These are phyloP conservation scores for Haliclona indistincta DNA, from an alignment of 37 sponge, comb jelly and placozoan genomes.

Conservation along the genomic window DNA sequence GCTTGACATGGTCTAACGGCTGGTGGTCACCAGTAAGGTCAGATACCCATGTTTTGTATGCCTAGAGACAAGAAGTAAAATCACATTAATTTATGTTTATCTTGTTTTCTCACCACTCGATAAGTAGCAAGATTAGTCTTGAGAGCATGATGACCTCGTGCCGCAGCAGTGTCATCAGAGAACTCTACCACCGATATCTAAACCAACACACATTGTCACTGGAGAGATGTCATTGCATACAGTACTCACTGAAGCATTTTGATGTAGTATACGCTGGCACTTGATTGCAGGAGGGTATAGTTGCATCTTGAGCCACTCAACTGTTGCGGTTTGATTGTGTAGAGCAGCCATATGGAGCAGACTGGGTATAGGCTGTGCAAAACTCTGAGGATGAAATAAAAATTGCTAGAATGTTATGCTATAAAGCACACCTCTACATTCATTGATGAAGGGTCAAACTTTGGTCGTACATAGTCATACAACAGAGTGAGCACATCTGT, in stretches of 20 bases:
- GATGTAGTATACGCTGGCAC: slow-evolving; percentile 31
- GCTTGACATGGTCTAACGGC: slow-evolving; percentile 68
- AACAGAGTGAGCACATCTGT: slow-evolving; percentile 40
- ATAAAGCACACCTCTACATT: background rate
- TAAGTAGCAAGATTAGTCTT: slow-evolving; percentile 27
- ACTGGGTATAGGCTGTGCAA: slow-evolving; percentile 21
- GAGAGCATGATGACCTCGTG: slow-evolving; percentile 36
- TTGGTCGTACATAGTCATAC: slow-evolving; percentile 46
- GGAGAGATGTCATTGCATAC: too few relatives aligned
- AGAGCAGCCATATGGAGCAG: slow-evolving; percentile 65
- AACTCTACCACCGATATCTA: slow-evolving; percentile 19
- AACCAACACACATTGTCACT: background rate
- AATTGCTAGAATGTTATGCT: background rate
- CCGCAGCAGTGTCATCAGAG: slow-evolving; percentile 56
- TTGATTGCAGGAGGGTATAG: slow-evolving; percentile 42
- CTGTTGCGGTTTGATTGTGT: slow-evolving; percentile 28
- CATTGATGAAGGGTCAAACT: slow-evolving; percentile 11
- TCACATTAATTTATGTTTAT: background rate
- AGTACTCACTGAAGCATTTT: too few relatives aligned
- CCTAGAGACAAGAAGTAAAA: slow-evolving; percentile 16
- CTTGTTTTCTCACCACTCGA: slow-evolving; percentile 25
- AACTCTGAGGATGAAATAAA: background rate
- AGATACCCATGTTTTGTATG: slow-evolving; percentile 59
- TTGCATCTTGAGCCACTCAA: slow-evolving; percentile 45
- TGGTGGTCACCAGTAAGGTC: slow-evolving; percentile 47